Base-by-base conservation (phyloP, 2,888 invertebrate species). In the Sicus ferrugineus region DNA sequence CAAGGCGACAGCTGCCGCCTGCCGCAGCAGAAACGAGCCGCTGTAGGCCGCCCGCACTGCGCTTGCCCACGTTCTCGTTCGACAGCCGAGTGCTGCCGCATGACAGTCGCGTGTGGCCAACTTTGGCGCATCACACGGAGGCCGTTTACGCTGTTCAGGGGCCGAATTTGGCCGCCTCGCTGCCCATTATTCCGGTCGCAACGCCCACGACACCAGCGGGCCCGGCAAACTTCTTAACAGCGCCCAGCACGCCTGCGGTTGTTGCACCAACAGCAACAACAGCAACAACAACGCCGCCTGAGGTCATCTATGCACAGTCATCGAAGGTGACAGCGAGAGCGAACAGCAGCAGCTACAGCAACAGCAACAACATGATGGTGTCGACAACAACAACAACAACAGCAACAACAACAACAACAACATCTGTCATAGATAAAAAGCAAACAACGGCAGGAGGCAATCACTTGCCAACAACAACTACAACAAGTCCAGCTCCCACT, bases 71-170 rank as follows among this genome's bases (percentile, higher is more conserved):
- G 42, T 61, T 61, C 42, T 38, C 61, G 14, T 42, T 34, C 42
- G 61, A 61, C 23, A 42, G 61, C 9, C 42, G 16, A 16, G 48
- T 23, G 26, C 2, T 3, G 9, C 28, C 19, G 28, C 30, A n/a
- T 26, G 2, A 48, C 28, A 63, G 42, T 11, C 63, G 48, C 26
- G 26, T 19, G 21, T 14, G 46, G 23, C 63, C 28, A 2, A 34
- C 54, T 11, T 42, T 56, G 6, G 68, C 73, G 1, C 79, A 83
- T 73, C 83, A 81, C 52, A 84, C 83, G 1, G 82, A 84, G 68
- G 80, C 77, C 52, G 77, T 81, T 26, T 81, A 83, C 67, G 77
- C 78, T 2, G 82, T 83, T 68, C 77, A 78, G 67, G 75, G 80
- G 1, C 50, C 69, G 52, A 69, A 58, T n/a, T 70, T 70, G 52